phyloP scores from a whole-genome alignment of 2,888 invertebrate genomes.

The Thymelicus lineola region DNA sequence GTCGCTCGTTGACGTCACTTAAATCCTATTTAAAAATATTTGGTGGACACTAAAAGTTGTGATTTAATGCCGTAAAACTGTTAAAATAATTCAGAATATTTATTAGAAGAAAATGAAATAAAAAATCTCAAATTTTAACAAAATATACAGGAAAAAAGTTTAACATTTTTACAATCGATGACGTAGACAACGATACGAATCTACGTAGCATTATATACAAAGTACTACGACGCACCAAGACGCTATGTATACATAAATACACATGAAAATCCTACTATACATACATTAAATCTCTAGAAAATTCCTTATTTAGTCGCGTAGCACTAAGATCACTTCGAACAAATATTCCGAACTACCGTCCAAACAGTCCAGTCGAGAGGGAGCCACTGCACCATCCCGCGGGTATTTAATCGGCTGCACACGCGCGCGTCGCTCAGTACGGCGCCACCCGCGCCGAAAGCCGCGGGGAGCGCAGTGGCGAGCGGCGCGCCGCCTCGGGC shows the following conservation, averaged over 20 bases:
- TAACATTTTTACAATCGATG: not conserved
- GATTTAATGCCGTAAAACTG: constrained; percentile 12
- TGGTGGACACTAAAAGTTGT: constrained; percentile 41
- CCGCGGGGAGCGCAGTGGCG: constrained; percentile 77
- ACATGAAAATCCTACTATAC: constrained; percentile 16
- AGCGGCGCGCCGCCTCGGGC: constrained; percentile 71
- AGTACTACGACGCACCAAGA: constrained; percentile 1
- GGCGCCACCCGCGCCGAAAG: constrained; percentile 77
- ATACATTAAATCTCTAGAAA: constrained; percentile 28
- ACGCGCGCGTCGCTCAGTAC: constrained; percentile 59
- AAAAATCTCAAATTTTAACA: not conserved
- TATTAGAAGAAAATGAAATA: constrained; percentile 16
- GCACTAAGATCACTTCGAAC: constrained; percentile 26
- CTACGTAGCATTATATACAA: constrained; percentile 6
- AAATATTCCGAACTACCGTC: constrained; percentile 35
- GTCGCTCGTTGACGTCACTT: constrained; percentile 26
- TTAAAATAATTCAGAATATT: constrained; percentile 36
- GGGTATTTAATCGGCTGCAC: constrained; percentile 43
- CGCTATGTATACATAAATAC: constrained; percentile 1
- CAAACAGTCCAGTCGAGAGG: constrained; percentile 22
- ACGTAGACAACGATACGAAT: constrained; percentile 5
- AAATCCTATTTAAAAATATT: constrained; percentile 41
- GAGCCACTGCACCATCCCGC: constrained; percentile 28
- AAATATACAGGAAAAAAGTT: not conserved
- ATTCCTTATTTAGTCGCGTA: constrained; percentile 3